Percentiles rank a stretch among this genome's conserved stretches.
phyloP scores from a whole-genome alignment of 2,888 invertebrate genomes.

The Melipona bicolor region DNA sequence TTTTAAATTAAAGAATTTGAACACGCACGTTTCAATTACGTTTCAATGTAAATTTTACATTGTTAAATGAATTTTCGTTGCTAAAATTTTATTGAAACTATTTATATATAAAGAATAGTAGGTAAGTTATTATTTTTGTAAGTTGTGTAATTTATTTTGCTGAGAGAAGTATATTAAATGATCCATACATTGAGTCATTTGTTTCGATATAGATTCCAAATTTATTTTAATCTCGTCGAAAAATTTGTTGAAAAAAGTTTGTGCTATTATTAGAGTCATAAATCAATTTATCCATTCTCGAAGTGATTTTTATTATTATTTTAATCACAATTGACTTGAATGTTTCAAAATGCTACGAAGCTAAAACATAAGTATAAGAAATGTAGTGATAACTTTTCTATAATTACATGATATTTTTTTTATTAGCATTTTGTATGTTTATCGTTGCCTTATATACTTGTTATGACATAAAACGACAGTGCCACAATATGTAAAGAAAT shows the following conservation, averaged over 20 bases:
- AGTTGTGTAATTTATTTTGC: not conserved
- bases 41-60: not conserved
- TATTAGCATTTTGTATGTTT: no score
- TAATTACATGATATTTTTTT: not conserved
- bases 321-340: not conserved
- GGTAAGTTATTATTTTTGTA: not conserved
- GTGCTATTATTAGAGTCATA: no score
- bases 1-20: not conserved
- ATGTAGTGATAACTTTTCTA: not conserved
- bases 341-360: no score
- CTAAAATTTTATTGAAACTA: not conserved
- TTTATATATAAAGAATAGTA: not conserved
- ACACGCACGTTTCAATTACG: not conserved
- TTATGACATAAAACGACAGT: not conserved
- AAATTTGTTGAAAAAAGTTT: no score
- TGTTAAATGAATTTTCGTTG: not conserved
- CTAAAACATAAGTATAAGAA: no score
- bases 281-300: not conserved
- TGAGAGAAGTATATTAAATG: not conserved
- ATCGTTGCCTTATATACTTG: not conserved
- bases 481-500: not conserved
- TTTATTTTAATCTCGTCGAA: no score
- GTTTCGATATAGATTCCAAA: not conserved
- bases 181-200: not conserved
- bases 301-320: not conserved